Evolutionary conservation across 2,797 vertebrate genomes (phyloP), one percentile per base, ranked within the genome.

Genomic region (Poecilia velifera): DNA sequence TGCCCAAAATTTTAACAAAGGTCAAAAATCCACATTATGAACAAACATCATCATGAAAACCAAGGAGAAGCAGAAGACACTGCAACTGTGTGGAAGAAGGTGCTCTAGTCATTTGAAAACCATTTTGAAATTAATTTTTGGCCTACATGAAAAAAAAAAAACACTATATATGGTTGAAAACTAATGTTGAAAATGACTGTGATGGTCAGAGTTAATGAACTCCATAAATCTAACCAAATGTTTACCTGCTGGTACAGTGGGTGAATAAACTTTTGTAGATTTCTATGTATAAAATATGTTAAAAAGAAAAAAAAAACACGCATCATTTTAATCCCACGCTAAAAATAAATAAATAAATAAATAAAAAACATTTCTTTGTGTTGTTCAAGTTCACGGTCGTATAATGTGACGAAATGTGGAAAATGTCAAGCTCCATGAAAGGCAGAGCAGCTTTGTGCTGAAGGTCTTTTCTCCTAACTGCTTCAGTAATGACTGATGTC

Each of bases 401-500:
- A 51, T 8, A 68, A 41, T 25, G 22, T 43, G 39, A 70, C 36
- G 1, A 43, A 41, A 41, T 25, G 18, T 41, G 64, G 22, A 39
- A 22, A 25, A 68, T 25, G 20, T 68, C 64, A 25, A n/a, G 12
- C 66, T 70, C 4, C n/a, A 25, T 13, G 13, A 70, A 43, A 43
- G 66, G 9, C 66, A 14, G 66, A 13, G 39, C 25, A 13, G 22
- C 20, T 43, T n/a, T 70, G 39, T 43, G 20, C 39, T 70, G 39
- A 43, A 70, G 39, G 66, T 70, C 66, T 43, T 78, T 53, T 76
- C 34, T 70, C 78, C 2, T 72, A 82, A 72, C 78, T 82, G 84
- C 77, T 76, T 82, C 83, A 76, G 75, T 75, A 82, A 90, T 84
- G 81, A 76, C 59, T 59, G 39, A 81, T 47, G 76, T 79, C 73